Evolutionary conservation across 2,888 invertebrate species (phyloP), one percentile per base, ranked within the genome.

Genomic region (Stegophylla sp.): DNA sequence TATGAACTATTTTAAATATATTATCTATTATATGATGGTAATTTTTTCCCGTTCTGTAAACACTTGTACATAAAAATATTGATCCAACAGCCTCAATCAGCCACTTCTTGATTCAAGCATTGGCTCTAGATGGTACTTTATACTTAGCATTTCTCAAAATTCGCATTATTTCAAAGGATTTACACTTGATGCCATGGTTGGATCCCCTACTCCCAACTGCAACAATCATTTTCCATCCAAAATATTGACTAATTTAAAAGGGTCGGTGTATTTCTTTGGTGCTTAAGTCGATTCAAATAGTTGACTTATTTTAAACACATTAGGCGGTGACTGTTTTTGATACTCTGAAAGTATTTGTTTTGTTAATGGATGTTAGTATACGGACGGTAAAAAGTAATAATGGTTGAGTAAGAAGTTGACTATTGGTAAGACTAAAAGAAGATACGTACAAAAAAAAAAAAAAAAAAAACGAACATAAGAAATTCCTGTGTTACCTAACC

Each of bases 261-360:
- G 3, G 20, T 53, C 20, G 3, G n/a, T 48, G 1, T n/a, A 10
- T 17, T 20, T 41, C 53, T 34, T 5, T 34, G 34, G 7, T 34
- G 34, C 34, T 20, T 23, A 51, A 15, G 12, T 26, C 10, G 10
- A 63, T 34, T 48, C n/a, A 9, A 43, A 34, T 48, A 20, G 63
- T 34, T 34, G 17, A 41, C 28, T 23, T 15, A 34, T 63, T 51
- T 74, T 10, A 41, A 61, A 12, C 15, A 9, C 45, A 73, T 41
- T 63, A 74, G 23, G 34, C 20, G 17, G 9, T 20, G 17, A 34
- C 28, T 10, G 10, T 64, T 64, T 51, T 48, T 51, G 17, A 74
- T 75, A 74, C 20, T 75, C 15, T 7, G 13, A 7, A 64, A 75
- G n/a, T 75, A 75, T 75, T 75, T 75, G 51, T 51, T 75, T 41